Conservation (phyloP, 2,797 vertebrate species). For the Sciaenops ocellatus region DNA sequence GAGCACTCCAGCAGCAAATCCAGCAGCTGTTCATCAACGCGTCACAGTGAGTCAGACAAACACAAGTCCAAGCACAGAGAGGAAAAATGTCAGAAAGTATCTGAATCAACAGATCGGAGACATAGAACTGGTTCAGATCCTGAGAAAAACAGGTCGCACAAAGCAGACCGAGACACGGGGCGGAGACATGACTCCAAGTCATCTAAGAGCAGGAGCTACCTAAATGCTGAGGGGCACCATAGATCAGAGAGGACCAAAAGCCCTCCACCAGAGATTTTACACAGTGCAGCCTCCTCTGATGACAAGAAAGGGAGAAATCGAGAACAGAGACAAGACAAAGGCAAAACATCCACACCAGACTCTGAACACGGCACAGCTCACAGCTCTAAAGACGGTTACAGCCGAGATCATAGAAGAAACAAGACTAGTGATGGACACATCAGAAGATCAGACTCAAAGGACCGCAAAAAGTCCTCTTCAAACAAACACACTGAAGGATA, state of each 20-base stretch:
- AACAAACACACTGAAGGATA: conserved; percentile 54
- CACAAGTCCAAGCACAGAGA: conserved; percentile 61
- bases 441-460: conserved; percentile 71
- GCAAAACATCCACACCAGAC: conserved; percentile 31
- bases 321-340: conserved; percentile 51
- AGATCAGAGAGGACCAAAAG: conserved; percentile 77
- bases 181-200: conserved; percentile 81
- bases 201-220: conserved; percentile 54
- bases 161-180: conserved; percentile 74
- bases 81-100: conserved; percentile 64
- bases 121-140: conserved; percentile 52
- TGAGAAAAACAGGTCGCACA: conserved; percentile 77
- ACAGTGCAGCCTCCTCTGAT: conserved; percentile 13
- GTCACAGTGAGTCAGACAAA: conserved; percentile 43
- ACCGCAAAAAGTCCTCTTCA: conserved; percentile 67
- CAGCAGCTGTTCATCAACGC: conserved; percentile 35
- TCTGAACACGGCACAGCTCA: conserved; percentile 21
- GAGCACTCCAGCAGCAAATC: conserved; percentile 26
- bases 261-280: conserved; percentile 70
- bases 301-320: conserved; percentile 42
- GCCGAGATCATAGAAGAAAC: conserved; percentile 51
- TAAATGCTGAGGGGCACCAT: conserved; percentile 73
- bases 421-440: conserved; percentile 40
- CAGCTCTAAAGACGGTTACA: conserved; percentile 63
- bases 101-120: conserved; percentile 55